These are phyloP conservation scores for Drosophila flavopinicola DNA, from an alignment of 2,888 invertebrate species.

Conservation along the genomic window DNA sequence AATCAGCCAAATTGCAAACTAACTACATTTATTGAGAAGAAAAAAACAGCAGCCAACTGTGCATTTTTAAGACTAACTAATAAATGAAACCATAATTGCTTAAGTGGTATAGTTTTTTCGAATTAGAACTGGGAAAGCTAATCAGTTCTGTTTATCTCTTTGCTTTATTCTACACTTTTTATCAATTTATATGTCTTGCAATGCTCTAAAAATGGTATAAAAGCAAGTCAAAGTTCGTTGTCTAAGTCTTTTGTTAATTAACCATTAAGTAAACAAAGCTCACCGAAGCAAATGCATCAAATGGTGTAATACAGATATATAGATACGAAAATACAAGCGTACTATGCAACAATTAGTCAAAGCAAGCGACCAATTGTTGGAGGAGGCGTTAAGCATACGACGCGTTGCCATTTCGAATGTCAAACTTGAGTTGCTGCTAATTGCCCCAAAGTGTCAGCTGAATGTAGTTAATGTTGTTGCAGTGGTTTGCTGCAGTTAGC, in stretches of 20 bases:
- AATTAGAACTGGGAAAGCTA: too few relatives aligned
- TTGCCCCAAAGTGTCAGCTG: constrained; percentile 68
- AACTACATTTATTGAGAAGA: too few relatives aligned
- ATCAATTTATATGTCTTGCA: not conserved
- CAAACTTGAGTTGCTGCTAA: constrained; percentile 50
- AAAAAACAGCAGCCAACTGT: not conserved
- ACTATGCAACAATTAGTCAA: constrained; percentile 19
- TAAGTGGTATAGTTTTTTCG: too few relatives aligned
- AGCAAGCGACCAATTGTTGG: constrained; percentile 5
- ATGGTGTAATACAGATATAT: not conserved
- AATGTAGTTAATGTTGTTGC: constrained; percentile 33
- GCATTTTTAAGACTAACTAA: not conserved
- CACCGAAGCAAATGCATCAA: too few relatives aligned
- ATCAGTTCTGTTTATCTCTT: too few relatives aligned
- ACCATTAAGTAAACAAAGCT: constrained; percentile 3
- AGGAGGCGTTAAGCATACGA: constrained; percentile 23
- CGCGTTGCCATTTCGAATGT: constrained; percentile 41
- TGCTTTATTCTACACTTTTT: not conserved
- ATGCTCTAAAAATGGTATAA: not conserved
- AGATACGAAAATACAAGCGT: not conserved
- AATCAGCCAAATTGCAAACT: constrained; percentile 17
- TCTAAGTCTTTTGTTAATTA: constrained; percentile 35
- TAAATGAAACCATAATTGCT: too few relatives aligned
- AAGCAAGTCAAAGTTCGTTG: constrained; percentile 37
- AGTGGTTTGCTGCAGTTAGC: constrained; percentile 8